These are phyloP conservation scores for Casuarius casuarius DNA, from an alignment of 2,113 vertebrate species.

Conservation along the genomic window DNA sequence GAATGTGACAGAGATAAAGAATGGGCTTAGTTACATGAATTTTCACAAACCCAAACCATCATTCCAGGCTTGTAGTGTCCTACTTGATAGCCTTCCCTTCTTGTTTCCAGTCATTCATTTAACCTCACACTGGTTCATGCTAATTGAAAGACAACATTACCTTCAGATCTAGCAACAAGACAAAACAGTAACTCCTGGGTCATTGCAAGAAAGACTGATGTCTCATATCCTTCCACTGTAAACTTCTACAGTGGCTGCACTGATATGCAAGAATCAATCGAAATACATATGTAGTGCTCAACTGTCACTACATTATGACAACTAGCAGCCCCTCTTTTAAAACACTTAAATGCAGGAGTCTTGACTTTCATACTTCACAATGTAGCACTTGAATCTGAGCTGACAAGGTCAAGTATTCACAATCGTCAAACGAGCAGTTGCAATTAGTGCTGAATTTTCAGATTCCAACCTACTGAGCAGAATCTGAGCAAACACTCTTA, in stretches of 20 bases:
- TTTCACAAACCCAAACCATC: constrained; percentile 7
- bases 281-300: background rate
- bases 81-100: background rate
- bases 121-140: background rate
- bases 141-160: background rate
- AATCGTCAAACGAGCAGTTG: background rate
- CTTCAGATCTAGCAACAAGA: background rate
- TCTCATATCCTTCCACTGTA: background rate
- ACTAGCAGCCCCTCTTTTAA: background rate
- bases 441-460: background rate
- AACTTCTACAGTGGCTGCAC: background rate
- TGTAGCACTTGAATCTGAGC: background rate
- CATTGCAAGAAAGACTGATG: background rate
- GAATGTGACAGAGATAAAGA: background rate
- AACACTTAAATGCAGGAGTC: background rate
- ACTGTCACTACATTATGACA: background rate
- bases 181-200: background rate
- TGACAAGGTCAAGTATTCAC: background rate
- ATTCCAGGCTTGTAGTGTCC: background rate
- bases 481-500: background rate
- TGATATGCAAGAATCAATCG: background rate
- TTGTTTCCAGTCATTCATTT: background rate
- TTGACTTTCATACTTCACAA: background rate
- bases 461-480: background rate
- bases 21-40: background rate